Evolutionary conservation across 1,140 invertebrate genomes (phyloP).

Genomic region (Asobara japonica): DNA sequence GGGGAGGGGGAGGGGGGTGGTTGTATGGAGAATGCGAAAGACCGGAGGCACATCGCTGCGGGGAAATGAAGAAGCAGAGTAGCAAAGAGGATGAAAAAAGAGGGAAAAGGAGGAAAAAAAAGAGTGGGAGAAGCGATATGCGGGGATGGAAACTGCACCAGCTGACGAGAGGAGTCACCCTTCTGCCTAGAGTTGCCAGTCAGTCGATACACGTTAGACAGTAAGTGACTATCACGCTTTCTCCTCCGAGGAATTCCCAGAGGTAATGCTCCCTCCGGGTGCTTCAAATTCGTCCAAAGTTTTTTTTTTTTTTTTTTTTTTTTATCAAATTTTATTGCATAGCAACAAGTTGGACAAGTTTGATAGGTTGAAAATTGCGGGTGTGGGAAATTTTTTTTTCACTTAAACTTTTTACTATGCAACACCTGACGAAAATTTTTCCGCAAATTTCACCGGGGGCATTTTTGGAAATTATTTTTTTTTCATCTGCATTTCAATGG

Average conservation of each 20-base stretch:
- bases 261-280: too few species aligned
- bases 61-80: constrained; percentile 27
- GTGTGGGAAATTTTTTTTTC: too few species aligned
- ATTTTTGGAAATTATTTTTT: too few species aligned
- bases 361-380: too few species aligned
- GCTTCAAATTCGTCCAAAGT: too few species aligned
- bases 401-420: too few species aligned
- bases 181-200: constrained; percentile 42
- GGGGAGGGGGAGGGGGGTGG: constrained; percentile 22
- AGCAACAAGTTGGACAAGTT: too few species aligned
- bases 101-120: constrained; percentile 21
- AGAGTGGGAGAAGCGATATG: constrained; percentile 30
- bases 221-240: constrained; percentile 35
- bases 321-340: too few species aligned
- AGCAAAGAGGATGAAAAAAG: constrained; percentile 17
- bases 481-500: too few species aligned
- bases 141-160: constrained; percentile 42
- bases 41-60: neutral
- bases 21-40: neutral
- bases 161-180: constrained; percentile 36
- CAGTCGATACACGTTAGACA: constrained; percentile 48
- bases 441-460: too few species aligned
- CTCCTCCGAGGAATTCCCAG: too few species aligned
- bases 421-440: too few species aligned
- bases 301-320: neutral